These are phyloP conservation scores for Falco berigora DNA, from an alignment of 2,797 vertebrate species.

Conservation along the genomic window DNA sequence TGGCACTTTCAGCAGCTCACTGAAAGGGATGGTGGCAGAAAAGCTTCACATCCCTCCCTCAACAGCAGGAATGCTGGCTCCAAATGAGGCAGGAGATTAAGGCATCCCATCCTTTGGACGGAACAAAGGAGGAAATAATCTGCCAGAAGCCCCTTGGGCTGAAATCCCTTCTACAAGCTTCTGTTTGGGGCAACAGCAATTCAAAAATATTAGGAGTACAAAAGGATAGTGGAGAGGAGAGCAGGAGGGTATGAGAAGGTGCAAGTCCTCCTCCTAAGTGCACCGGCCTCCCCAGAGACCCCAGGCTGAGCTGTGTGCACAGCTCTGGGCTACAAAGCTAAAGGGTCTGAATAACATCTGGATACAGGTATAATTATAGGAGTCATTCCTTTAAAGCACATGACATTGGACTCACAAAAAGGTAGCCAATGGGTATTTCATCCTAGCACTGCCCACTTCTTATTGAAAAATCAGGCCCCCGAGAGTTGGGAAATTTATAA, in stretches of 20 bases:
- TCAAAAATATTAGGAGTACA: neutral
- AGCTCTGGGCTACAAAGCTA: neutral
- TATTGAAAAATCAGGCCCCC: neutral
- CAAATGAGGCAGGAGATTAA: neutral
- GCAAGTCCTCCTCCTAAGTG: neutral
- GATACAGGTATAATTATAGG: neutral
- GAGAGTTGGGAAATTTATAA: neutral
- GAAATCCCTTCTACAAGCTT: neutral
- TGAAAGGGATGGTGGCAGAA: neutral
- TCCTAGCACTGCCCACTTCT: neutral
- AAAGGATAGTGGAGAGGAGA: neutral
- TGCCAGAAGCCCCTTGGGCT: neutral
- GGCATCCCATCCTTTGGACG: neutral
- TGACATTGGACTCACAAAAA: neutral
- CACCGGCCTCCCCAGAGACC: neutral
- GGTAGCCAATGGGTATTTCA: neutral
- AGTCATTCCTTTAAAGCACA: neutral
- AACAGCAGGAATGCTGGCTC: neutral
- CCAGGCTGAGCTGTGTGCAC: neutral
- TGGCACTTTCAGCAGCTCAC: neutral
- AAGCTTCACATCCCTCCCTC: neutral
- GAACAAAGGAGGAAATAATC: neutral
- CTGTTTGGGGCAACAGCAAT: neutral
- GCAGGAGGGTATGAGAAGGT: neutral
- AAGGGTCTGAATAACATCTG: neutral